Conservation (phyloP, 2,888 invertebrate genomes). For the Carcina quercana region DNA sequence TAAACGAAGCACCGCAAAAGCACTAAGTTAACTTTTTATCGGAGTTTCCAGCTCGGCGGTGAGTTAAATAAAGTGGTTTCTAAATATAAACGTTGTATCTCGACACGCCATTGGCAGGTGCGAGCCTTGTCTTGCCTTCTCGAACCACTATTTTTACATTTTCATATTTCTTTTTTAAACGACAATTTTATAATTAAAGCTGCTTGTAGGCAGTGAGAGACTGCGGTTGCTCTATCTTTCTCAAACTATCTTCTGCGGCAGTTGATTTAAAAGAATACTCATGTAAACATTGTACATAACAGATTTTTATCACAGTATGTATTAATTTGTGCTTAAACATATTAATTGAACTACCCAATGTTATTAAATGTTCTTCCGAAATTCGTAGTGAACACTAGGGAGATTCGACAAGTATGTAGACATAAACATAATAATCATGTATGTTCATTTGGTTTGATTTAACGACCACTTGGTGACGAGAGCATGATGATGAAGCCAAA, state of each 20-base stretch:
- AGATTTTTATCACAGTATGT: slow-evolving; percentile 18
- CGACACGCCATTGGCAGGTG: slow-evolving; percentile 70
- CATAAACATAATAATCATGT: no score
- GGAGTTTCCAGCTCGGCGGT: slow-evolving; percentile 60
- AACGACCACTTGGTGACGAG: no score
- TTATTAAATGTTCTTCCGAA: no score
- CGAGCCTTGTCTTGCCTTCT: slow-evolving; percentile 49
- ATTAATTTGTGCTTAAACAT: background rate
- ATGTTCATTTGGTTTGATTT: no score
- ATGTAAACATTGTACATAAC: no score
- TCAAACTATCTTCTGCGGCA: slow-evolving; percentile 31
- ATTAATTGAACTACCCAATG: no score
- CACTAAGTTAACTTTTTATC: slow-evolving; percentile 64
- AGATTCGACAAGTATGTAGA: no score
- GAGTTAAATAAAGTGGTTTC: slow-evolving; percentile 71
- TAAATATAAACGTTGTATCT: slow-evolving; percentile 71
- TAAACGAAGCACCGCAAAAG: slow-evolving; percentile 58
- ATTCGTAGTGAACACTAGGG: no score
- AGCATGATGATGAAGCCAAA: no score
- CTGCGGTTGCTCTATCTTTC: slow-evolving; percentile 45
- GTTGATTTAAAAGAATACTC: slow-evolving; percentile 33
- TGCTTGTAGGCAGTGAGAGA: slow-evolving; percentile 50
- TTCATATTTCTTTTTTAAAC: slow-evolving; percentile 42
- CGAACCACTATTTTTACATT: slow-evolving; percentile 35
- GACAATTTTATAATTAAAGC: slow-evolving; percentile 68